These are phyloP conservation scores for Todiramphus chloris DNA, from an alignment of 2,113 vertebrate species.

Conservation along the genomic window DNA sequence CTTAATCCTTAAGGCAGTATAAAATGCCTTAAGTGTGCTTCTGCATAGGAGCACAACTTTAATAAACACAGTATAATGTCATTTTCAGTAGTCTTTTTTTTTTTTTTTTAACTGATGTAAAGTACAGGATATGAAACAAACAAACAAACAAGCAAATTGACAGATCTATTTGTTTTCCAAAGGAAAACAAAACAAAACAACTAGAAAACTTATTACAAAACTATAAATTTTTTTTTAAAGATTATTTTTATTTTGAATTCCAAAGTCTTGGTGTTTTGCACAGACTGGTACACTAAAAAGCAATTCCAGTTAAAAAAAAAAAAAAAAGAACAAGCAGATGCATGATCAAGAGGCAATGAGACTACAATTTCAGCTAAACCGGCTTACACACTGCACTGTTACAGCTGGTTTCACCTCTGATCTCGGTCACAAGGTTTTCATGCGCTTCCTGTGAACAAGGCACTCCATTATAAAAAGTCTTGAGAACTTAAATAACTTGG, in stretches of 20 bases:
- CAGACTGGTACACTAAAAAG: not conserved
- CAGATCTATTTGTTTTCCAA: slow-evolving; percentile 31
- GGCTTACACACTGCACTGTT: not conserved
- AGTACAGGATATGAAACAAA: not conserved
- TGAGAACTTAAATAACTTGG: slow-evolving; percentile 19
- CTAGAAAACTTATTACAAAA: not conserved
- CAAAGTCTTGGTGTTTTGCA: not conserved
- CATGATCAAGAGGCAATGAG: not conserved
- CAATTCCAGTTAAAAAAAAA: not conserved
- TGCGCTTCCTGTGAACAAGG: not conserved
- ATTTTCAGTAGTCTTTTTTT: not conserved
- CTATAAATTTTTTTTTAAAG: not conserved
- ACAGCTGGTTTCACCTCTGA: not conserved
- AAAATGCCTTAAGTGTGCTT: slow-evolving; percentile 49
- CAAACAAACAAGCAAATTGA: not conserved
- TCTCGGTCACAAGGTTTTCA: slow-evolving; percentile 15
- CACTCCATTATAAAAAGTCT: not conserved
- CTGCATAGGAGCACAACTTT: slow-evolving; percentile 6
- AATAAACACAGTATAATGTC: slow-evolving; percentile 52
- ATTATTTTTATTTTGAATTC: not conserved
- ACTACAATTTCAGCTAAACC: not conserved
- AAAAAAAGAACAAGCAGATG: not conserved
- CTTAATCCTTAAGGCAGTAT: slow-evolving; percentile 55
- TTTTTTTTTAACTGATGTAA: slow-evolving; percentile 8
- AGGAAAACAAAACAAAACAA: not conserved